Evolutionary conservation across 1,140 invertebrate species (phyloP), one percentile per base, ranked within the genome.

Genomic region (Panulirus ornatus): DNA sequence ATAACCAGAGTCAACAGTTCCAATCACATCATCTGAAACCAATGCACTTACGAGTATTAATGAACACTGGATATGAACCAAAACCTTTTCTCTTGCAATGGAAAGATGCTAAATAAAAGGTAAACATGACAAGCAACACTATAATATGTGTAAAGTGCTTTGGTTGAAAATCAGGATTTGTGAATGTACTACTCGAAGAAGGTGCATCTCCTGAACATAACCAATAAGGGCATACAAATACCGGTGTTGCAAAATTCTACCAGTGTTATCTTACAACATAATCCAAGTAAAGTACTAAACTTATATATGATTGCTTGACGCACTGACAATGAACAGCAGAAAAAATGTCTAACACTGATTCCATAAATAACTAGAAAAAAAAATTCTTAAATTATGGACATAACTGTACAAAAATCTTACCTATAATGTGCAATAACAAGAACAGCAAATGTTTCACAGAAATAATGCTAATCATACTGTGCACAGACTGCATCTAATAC

Each of bases 401-500:
- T 81, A 54, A 81, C 58, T 66, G 58, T 58, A 81, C 44, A 36
- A 81, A 38, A 16, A 38, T 42, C 58, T 58, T 38, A 30, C 36
- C 19, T 36, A 58, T 54, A 11, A 34, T 36, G 51, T 58, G 58
- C 58, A 34, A 58, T 58, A 58, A 81, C 51, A 38, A 79, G n/a
- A 79, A 79, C 27, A 51, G 42, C n/a, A 51, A 81, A 38, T 81
- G 78, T 54, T 81, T 54, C 58, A 36, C 19, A 22, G 78, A 36
- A 58, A 58, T 81, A 81, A 81, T 81, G 44, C n/a, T 81, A 81
- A 81, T 76, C 38, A 6, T 19, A 42, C 36, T 81, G 78, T 81
- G 22, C 47, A 81, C 38, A 38, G 78, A 81, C 47, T 81, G 78
- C 42, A 81, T 81, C 47, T 58, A 81, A 81, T 81, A 81, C 78